Evolutionary conservation across 1,140 invertebrate species (phyloP).

Genomic region (Lamellibrachia luymesi): DNA sequence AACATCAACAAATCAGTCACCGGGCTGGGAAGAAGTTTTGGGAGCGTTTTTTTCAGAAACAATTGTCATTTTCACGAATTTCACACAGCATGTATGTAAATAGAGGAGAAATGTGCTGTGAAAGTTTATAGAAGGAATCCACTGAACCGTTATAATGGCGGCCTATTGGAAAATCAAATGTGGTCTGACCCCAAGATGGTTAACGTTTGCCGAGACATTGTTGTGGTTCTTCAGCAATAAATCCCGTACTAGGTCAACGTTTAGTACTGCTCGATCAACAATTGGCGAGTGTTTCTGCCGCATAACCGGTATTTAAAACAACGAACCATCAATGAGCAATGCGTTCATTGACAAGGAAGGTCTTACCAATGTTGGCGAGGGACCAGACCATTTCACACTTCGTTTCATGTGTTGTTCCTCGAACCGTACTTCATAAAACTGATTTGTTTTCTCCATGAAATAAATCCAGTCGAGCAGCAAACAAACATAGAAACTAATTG

Average conservation of each 20-base stretch:
- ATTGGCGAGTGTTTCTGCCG: background rate
- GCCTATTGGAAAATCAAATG: no score
- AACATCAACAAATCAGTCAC: no score
- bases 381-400: background rate
- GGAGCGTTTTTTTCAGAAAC: no score
- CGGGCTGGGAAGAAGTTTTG: no score
- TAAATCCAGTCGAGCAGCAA: background rate
- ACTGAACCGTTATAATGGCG: no score
- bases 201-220: background rate
- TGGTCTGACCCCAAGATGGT: no score
- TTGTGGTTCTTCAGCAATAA: background rate
- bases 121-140: no score
- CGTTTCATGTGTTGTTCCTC: background rate
- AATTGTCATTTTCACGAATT: no score
- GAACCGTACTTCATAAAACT: background rate
- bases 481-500: background rate
- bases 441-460: background rate
- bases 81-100: no score
- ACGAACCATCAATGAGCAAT: background rate
- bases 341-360: background rate
- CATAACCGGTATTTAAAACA: background rate
- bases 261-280: background rate
- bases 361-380: background rate
- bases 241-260: background rate
- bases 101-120: no score